Evolutionary conservation across 2,888 invertebrate genomes (phyloP), one percentile per base, ranked within the genome.

Genomic region (Brachyptera risi): DNA sequence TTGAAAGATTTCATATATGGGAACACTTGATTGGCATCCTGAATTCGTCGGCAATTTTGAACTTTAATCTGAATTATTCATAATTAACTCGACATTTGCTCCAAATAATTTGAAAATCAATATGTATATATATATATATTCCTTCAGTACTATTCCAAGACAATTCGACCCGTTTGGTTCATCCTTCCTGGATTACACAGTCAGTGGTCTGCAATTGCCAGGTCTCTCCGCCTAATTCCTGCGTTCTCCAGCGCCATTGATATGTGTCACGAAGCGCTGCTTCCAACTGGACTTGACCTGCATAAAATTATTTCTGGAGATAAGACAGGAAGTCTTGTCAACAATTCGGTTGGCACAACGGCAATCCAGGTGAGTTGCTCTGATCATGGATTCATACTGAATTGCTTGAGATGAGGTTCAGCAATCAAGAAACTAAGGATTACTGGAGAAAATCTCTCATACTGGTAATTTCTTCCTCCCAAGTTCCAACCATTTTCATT

Each of bases 41-140:
- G n/a, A n/a, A n/a, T n/a, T n/a, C n/a, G n/a, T n/a, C n/a, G n/a
- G n/a, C n/a, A n/a, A n/a, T n/a, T n/a, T n/a, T n/a, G n/a, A n/a
- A n/a, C n/a, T n/a, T n/a, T n/a, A n/a, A n/a, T n/a, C n/a, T n/a
- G n/a, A n/a, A n/a, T n/a, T n/a, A n/a, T n/a, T n/a, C n/a, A n/a
- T n/a, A n/a, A n/a, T n/a, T n/a, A n/a, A n/a, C n/a, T n/a, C n/a
- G n/a, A n/a, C n/a, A n/a, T n/a, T n/a, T n/a, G n/a, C n/a, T n/a
- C n/a, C 87, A 61, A 87, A 85, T 76, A 84, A 86, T 62, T 87
- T 87, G 5, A 86, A 88, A 86, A 87, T 86, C 5, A 82, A 83
- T 0, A 87, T 87, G 71, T 87, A 86, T 86, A 73, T 79, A 31
- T 83, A 83, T 23, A 86, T 86, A 73, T 79, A 31, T 83, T 83